Base-by-base conservation (phyloP, 2,113 vertebrate genomes). In the Cardinalis cardinalis region DNA sequence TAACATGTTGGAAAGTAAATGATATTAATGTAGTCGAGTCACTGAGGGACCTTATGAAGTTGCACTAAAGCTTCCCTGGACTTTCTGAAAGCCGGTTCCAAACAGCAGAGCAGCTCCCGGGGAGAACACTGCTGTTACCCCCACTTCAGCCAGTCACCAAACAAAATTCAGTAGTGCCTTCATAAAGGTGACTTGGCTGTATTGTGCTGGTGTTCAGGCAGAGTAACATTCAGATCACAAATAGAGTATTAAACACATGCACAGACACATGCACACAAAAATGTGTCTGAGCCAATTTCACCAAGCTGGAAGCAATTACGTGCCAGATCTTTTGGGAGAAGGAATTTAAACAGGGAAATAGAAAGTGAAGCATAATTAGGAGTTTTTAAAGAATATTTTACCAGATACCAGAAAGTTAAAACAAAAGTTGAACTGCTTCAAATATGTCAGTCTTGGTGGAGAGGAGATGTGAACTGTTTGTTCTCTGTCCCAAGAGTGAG, bases 251-350 rank as follows among this genome's bases (percentile, higher is more conserved):
- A 38, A 53, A 48, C 64, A 61, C 34, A 46, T 31, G 5, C 40
- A 55, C 41, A 81, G 64, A 70, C 68, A 68, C 75, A 74, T 6
- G 14, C 68, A 48, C 56, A 24, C 59, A 84, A 19, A 88, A 72
- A 64, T 41, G 12, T 38, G 34, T 65, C 73, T 0, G 4, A 93
- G 84, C 65, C 87, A 87, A 44, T 92, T 89, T 92, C 87, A 84
- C 66, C 48, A 65, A 34, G 70, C 91, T 94, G 89, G 78, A 84
- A 92, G 93, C 94, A 96, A 94, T 90, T 94, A 93, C 0, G 7
- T 81, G 59, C 46, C 84, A 79, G 91, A 79, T 93, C 91, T 69
- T 89, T 52, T 81, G 84, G 94, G 93, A 96, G 78, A 94, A 89
- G 34, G 51, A 84, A n/a, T 53, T 89, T 73, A 26, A 51, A 74